These are phyloP conservation scores for Crotalus horridus DNA, from an alignment of 2,113 vertebrate species.

Conservation along the genomic window DNA sequence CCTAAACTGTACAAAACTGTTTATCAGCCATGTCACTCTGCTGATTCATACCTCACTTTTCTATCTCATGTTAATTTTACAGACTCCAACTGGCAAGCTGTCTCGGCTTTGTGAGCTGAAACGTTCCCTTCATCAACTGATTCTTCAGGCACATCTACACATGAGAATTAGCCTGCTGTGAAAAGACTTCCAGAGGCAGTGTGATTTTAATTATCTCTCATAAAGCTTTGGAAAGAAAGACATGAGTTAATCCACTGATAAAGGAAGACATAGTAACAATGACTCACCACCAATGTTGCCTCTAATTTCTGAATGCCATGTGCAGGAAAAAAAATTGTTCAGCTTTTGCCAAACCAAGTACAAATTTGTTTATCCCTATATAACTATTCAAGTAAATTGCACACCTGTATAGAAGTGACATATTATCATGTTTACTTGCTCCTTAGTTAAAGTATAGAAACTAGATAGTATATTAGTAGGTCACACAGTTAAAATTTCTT, in stretches of 20 bases:
- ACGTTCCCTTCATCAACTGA: not conserved
- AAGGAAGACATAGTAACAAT: not conserved
- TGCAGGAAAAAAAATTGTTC: not conserved
- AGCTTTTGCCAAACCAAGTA: not conserved
- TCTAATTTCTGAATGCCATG: not conserved
- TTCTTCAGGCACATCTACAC: not conserved
- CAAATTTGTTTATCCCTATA: not conserved
- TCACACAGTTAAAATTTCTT: not conserved
- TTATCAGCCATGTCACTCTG: not conserved
- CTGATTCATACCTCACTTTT: not conserved
- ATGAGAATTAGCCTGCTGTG: not conserved
- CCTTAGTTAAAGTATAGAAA: not conserved
- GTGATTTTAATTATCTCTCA: conserved; percentile 7
- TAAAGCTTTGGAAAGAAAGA: conserved; percentile 3
- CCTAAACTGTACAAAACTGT: not conserved
- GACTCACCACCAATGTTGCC: not conserved
- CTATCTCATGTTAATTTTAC: not conserved
- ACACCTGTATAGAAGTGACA: not conserved
- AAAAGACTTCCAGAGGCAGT: not conserved
- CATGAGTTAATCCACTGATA: conserved; percentile 9
- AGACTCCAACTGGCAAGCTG: not conserved
- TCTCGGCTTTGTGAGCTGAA: not conserved
- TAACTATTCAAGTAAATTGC: not conserved
- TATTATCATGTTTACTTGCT: not conserved
- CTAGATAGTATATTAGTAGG: not conserved